Evolutionary conservation across 2,113 vertebrate species (phyloP).

Genomic region (Archocentrus centrarchus): DNA sequence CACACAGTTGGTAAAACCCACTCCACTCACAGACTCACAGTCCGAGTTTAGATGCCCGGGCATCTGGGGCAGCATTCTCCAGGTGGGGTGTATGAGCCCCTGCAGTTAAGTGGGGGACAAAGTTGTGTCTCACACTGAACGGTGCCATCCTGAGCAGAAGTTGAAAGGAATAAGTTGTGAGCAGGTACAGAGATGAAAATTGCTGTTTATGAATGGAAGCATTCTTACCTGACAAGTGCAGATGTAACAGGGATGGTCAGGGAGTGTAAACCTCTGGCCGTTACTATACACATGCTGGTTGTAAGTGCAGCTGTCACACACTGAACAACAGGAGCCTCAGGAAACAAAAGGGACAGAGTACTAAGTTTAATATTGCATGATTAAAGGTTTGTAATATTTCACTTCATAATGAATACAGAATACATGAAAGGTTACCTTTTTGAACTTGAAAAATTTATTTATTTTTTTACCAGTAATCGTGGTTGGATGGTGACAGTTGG

Average conservation of each 20-base stretch:
- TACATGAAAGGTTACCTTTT: too few species aligned
- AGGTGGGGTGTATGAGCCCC: conserved; percentile 75
- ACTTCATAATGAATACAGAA: too few species aligned
- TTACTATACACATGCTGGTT: conserved; percentile 80
- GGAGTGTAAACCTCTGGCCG: conserved; percentile 79
- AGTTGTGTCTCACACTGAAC: conserved; percentile 76
- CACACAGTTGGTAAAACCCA: conserved; percentile 79
- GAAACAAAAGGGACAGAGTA: neutral
- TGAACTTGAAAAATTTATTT: too few species aligned
- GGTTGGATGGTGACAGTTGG: too few species aligned
- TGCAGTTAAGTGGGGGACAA: conserved; percentile 82
- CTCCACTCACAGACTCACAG: conserved; percentile 73
- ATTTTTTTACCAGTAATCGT: too few species aligned
- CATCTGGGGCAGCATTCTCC: conserved; percentile 88
- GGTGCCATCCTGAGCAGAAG: conserved; percentile 79
- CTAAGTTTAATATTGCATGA: neutral
- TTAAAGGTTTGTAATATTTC: too few species aligned
- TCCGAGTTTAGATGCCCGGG: conserved; percentile 66
- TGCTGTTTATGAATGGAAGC: too few species aligned
- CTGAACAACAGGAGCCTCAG: conserved; percentile 81
- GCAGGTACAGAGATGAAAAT: neutral
- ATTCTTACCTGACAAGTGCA: too few species aligned
- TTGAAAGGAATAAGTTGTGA: neutral
- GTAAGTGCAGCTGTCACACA: conserved; percentile 83
- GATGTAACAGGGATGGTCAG: too few species aligned